Evolutionary conservation across 2,888 invertebrate species (phyloP), one percentile per base, ranked within the genome.

Genomic region (Malacosoma neustria): DNA sequence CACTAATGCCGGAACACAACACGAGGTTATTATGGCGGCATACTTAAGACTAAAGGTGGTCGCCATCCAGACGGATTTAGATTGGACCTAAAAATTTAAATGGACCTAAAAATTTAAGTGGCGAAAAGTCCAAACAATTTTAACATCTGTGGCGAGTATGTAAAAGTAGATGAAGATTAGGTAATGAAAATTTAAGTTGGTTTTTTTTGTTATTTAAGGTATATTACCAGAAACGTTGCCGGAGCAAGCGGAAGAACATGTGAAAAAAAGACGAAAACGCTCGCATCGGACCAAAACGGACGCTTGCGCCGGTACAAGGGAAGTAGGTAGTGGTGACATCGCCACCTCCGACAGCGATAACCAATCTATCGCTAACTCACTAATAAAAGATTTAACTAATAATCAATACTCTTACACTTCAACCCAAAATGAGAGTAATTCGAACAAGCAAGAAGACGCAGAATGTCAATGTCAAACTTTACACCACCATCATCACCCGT

Each of bases 281-380:
- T 75, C 79, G 0, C 66, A 68, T 7, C 55, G 70, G n/a, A 73
- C 75, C 0, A 80, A 73, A 50, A 67, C 70, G 0, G 80, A 81
- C 39, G 79, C 74, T 0, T 68, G 68, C 37, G 72, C 75, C 0
- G 72, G 73, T 0, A 80, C 79, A 0, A 62, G 59, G 0, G 79
- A 73, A 34, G 13, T 41, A 0, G 57, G 68, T 0, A 71, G 57
- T 13, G 69, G 65, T 0, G 68, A 73, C 32, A 47, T 55, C 12
- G 11, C 30, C 15, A n/a, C 13, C 0, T 31, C 46, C 0, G 53
- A 55, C 3, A 46, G 38, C 0, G 52, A 52, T 0, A 53, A 53
- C 7, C 45, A 42, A 0, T 58, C 70, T 0, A 51, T 65, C 4
- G 63, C 68, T 0, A 63, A 58, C 0, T 49, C 64, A 0, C 58